These are phyloP conservation scores for Syritta pipiens DNA, from an alignment of 2,888 invertebrate species.

Conservation along the genomic window DNA sequence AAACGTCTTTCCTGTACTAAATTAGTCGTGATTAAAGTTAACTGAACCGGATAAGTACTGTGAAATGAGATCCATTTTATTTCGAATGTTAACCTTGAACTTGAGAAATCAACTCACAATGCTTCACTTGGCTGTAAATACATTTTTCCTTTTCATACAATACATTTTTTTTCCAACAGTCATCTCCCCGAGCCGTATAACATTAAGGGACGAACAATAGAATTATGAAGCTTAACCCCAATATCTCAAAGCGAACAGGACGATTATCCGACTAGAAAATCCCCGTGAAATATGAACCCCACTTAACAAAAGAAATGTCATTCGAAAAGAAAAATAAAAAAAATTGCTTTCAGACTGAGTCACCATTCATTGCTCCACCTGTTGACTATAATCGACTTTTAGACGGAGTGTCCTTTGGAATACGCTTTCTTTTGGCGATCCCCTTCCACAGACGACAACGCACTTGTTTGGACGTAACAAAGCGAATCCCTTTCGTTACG, in stretches of 20 bases:
- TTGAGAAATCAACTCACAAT: neutral
- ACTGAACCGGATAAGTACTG: neutral
- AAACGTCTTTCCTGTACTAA: neutral
- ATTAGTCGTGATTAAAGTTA: neutral
- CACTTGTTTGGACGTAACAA: constrained; percentile 18
- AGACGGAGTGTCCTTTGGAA: neutral
- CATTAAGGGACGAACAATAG: constrained; percentile 10
- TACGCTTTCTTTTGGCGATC: neutral
- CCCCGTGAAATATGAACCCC: constrained; percentile 26
- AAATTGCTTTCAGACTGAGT: no score
- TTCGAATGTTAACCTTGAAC: neutral
- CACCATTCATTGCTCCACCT: constrained; percentile 13
- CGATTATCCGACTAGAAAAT: constrained; percentile 14
- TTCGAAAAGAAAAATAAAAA: no score
- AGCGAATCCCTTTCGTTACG: constrained; percentile 17
- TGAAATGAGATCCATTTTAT: neutral
- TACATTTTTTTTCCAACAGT: neutral
- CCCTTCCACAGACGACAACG: neutral
- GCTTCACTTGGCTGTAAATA: no score
- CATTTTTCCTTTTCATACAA: no score
- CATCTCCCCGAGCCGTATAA: neutral
- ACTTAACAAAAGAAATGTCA: constrained; percentile 23
- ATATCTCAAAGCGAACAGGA: neutral
- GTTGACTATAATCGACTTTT: constrained; percentile 5
- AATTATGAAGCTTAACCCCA: constrained; percentile 10